These are phyloP conservation scores for Danio albolineatus DNA, from an alignment of 2,797 vertebrate genomes.

Conservation along the genomic window DNA sequence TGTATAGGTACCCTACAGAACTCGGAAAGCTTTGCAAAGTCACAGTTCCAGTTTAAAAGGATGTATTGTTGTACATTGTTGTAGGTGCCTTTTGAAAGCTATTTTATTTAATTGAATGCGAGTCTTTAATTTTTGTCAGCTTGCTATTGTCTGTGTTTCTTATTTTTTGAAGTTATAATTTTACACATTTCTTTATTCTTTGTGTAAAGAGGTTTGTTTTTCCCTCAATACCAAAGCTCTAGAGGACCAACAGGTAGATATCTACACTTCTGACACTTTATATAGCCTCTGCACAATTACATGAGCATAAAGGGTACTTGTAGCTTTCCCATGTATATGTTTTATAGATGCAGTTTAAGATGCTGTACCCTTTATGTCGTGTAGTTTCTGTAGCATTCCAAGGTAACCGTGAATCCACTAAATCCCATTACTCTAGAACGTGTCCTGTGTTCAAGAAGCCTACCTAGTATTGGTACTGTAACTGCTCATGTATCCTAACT, in stretches of 20 bases:
- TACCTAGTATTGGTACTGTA: slow-evolving; percentile 66
- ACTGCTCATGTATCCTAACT: slow-evolving; percentile 68
- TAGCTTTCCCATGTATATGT: not conserved
- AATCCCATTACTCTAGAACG: slow-evolving; percentile 69
- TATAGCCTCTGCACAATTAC: slow-evolving; percentile 63
- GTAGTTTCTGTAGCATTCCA: slow-evolving; percentile 67
- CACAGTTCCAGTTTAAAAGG: not conserved
- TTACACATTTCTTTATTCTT: slow-evolving; percentile 51
- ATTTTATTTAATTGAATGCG: not conserved
- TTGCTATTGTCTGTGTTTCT: slow-evolving; percentile 18
- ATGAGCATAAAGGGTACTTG: slow-evolving; percentile 78
- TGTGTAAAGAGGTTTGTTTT: slow-evolving; percentile 68
- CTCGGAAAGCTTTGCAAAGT: not conserved
- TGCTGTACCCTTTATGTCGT: slow-evolving; percentile 79
- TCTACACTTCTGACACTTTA: slow-evolving; percentile 63
- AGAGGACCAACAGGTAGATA: slow-evolving; percentile 81
- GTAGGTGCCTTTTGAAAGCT: not conserved
- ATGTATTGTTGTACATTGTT: not conserved
- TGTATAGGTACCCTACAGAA: not conserved
- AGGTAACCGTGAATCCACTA: slow-evolving; percentile 78
- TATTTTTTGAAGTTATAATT: slow-evolving; percentile 44
- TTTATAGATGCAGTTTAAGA: not conserved
- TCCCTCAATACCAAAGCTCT: slow-evolving; percentile 74
- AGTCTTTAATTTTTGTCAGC: not conserved
- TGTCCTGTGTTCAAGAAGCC: slow-evolving; percentile 59